Percentiles rank a stretch among this genome's conserved stretches.
These are phyloP conservation scores for Cyphomyrus discorhynchus DNA, from an alignment of 2,113 vertebrate genomes.

Conservation along the genomic window DNA sequence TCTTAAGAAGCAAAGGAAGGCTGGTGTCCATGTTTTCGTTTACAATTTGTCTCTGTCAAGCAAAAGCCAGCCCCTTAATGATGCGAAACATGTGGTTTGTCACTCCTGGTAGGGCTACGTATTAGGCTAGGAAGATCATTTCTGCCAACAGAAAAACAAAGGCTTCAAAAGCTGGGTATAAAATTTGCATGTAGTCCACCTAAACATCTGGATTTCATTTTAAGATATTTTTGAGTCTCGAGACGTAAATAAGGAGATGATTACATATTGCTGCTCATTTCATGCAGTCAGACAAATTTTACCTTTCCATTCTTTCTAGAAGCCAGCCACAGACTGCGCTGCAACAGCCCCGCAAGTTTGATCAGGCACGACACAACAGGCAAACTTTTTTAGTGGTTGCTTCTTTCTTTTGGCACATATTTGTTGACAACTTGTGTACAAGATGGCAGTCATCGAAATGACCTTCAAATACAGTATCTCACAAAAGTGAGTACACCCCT, in stretches of 20 bases:
- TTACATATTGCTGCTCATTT: neutral
- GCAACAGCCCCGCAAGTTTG: neutral
- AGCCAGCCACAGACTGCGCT: neutral
- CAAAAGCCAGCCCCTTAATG: neutral
- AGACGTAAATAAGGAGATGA: neutral
- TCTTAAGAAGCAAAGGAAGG: neutral
- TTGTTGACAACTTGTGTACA: neutral
- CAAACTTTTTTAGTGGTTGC: neutral
- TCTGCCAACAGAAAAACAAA: neutral
- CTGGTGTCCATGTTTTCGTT: neutral
- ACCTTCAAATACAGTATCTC: neutral
- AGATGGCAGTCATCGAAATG: neutral
- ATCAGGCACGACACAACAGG: neutral
- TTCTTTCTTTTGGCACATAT: neutral
- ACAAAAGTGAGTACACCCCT: too few species aligned
- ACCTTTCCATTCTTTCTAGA: neutral
- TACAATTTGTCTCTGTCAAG: neutral
- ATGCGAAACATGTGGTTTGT: neutral
- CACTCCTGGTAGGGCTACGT: neutral
- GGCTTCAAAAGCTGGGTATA: neutral
- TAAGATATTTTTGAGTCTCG: neutral
- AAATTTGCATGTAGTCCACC: neutral
- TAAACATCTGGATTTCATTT: neutral
- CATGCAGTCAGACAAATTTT: neutral
- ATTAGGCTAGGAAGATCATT: neutral